A percentile compares a stretch with the other conserved stretches of the same genome.
phyloP scores from a whole-genome alignment of 2,113 vertebrate genomes.

The Stigmatopora nigra region DNA sequence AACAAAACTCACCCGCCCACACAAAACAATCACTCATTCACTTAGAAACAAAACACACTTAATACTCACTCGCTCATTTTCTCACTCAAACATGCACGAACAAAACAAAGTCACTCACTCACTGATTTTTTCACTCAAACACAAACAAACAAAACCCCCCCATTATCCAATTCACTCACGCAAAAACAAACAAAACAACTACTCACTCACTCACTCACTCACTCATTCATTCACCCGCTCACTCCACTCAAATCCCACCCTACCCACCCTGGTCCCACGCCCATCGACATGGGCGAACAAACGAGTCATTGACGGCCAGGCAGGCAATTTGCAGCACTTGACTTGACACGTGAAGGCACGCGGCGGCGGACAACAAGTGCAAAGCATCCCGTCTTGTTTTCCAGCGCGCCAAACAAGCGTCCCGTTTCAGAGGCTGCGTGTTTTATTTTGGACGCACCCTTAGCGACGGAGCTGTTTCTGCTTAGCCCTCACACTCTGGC shows the following conservation, averaged over 20 bases:
- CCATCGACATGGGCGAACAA: too few species aligned
- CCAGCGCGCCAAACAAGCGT: slow-evolving; percentile 44
- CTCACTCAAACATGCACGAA: too few species aligned
- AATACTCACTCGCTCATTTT: too few species aligned
- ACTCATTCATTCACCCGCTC: not conserved
- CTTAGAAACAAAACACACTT: not conserved
- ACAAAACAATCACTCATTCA: not conserved
- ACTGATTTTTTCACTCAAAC: not conserved
- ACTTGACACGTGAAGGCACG: not conserved
- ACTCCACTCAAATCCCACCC: not conserved
- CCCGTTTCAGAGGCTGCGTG: slow-evolving; percentile 48
- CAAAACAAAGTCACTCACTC: not conserved
- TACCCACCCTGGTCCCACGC: too few species aligned
- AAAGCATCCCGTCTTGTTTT: not conserved
- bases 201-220: not conserved
- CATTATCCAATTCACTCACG: not conserved
- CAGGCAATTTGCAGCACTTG: not conserved
- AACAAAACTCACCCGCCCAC: not conserved
- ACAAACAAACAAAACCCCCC: not conserved
- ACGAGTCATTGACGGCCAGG: too few species aligned
- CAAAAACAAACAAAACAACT: not conserved
- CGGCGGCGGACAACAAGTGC: not conserved
- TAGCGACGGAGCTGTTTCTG: slow-evolving; percentile 64
- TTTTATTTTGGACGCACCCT: slow-evolving; percentile 59
- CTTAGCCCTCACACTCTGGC: slow-evolving; percentile 45